Conservation (phyloP, 2,797 vertebrate genomes). For the Mergus octosetaceus region DNA sequence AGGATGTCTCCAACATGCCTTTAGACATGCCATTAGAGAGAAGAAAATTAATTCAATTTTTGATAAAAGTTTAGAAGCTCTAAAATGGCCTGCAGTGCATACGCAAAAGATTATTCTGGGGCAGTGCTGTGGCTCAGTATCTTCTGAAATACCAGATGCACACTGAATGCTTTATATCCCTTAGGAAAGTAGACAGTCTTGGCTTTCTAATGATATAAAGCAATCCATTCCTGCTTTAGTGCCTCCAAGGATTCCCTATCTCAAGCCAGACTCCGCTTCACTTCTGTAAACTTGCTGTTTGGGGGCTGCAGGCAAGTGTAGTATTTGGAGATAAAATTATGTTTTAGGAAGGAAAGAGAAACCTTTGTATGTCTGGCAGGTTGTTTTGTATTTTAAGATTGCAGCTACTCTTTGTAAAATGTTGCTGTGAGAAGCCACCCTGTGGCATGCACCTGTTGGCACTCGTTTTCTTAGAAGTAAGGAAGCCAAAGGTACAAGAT, state of each 20-base stretch:
- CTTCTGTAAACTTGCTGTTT: not conserved
- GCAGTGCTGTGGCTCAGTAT: not conserved
- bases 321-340: not conserved
- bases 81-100: not conserved
- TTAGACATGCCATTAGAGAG: not conserved
- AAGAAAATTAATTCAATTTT: not conserved
- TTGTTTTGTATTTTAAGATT: not conserved
- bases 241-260: not conserved
- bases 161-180: not conserved
- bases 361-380: not conserved
- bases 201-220: not conserved
- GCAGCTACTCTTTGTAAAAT: not conserved
- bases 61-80: not conserved
- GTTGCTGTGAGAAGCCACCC: not conserved
- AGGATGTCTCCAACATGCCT: not conserved
- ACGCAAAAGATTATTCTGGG: not conserved
- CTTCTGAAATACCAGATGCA: not conserved
- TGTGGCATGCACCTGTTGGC: not conserved
- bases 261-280: fast-evolving
- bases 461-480: not conserved
- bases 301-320: not conserved
- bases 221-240: not conserved
- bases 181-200: not conserved
- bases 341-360: not conserved
- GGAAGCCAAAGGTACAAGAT: not conserved